These are phyloP conservation scores for Adineta ricciae DNA, from an alignment of 2,888 invertebrate species.

Conservation along the genomic window DNA sequence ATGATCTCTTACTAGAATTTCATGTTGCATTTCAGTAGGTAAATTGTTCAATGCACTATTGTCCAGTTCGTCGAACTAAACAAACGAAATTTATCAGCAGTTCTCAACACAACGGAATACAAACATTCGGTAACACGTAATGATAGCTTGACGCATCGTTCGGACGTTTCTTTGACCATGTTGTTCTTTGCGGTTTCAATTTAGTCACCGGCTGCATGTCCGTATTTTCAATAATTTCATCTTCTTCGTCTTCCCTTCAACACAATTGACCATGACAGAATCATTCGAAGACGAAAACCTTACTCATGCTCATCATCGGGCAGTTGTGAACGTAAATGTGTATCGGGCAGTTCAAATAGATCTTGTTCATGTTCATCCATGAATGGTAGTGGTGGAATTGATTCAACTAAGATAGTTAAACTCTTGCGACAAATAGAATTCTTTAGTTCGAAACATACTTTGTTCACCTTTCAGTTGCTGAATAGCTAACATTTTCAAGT, in stretches of 20 bases:
- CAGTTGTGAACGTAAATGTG: background rate
- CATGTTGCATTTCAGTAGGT: slow-evolving; percentile 31
- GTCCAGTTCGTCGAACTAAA: slow-evolving; percentile 25
- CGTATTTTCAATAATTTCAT: background rate
- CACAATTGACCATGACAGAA: too few relatives aligned
- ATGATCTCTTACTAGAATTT: background rate
- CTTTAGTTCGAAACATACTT: background rate
- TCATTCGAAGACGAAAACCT: too few relatives aligned
- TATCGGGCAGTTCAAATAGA: slow-evolving; percentile 1
- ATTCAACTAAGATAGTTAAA: background rate
- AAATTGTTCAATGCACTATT: slow-evolving; percentile 23
- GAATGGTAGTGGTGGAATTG: background rate
- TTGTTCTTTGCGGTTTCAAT: background rate
- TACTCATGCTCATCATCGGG: background rate
- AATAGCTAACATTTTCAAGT: slow-evolving; percentile 21
- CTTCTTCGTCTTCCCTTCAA: background rate
- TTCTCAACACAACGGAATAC: background rate
- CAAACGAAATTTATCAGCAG: background rate
- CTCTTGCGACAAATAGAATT: too few relatives aligned
- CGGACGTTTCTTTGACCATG: background rate
- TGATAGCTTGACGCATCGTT: slow-evolving; percentile 17
- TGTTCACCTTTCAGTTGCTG: background rate
- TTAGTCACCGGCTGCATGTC: background rate
- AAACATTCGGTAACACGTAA: slow-evolving; percentile 22
- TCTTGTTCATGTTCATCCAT: background rate